These are phyloP conservation scores for Pedetes capensis DNA, from an alignment of 2,113 vertebrate genomes.

Conservation along the genomic window DNA sequence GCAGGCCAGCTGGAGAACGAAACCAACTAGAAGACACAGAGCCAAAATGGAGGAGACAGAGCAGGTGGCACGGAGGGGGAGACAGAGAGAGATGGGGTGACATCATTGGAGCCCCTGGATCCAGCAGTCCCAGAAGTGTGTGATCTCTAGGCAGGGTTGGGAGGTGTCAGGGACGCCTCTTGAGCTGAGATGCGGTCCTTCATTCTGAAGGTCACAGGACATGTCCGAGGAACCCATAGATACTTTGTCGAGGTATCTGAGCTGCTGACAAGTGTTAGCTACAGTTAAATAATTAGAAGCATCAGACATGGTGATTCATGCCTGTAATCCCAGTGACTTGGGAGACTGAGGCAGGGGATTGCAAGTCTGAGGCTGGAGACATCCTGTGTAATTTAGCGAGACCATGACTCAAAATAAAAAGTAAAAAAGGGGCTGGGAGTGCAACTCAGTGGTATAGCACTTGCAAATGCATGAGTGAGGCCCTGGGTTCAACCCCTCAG, in stretches of 20 bases:
- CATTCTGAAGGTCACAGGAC: slow-evolving; percentile 78
- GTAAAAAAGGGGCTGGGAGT: no score
- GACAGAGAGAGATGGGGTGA: no score
- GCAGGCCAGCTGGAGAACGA: background rate
- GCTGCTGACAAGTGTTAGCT: slow-evolving; percentile 77
- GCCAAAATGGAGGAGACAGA: background rate
- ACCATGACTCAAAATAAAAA: no score
- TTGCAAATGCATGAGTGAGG: no score
- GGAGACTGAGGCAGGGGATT: background rate
- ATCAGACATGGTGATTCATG: background rate
- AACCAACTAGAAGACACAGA: background rate
- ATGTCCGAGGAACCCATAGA: slow-evolving; percentile 75
- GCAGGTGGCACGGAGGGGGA: background rate
- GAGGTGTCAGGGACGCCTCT: background rate
- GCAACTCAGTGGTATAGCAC: no score
- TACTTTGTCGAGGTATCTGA: slow-evolving; percentile 78
- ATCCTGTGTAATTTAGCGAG: no score
- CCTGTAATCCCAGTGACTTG: no score
- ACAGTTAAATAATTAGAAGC: slow-evolving; percentile 82
- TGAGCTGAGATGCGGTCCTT: slow-evolving; percentile 66
- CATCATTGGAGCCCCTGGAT: background rate
- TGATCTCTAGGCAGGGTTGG: no score
- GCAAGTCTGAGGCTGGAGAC: no score
- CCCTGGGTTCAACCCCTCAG: no score
- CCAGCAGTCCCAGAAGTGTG: background rate